Evolutionary conservation across 2,888 invertebrate species (phyloP), one percentile per base, ranked within the genome.

Genomic region (Macropis europaea): DNA sequence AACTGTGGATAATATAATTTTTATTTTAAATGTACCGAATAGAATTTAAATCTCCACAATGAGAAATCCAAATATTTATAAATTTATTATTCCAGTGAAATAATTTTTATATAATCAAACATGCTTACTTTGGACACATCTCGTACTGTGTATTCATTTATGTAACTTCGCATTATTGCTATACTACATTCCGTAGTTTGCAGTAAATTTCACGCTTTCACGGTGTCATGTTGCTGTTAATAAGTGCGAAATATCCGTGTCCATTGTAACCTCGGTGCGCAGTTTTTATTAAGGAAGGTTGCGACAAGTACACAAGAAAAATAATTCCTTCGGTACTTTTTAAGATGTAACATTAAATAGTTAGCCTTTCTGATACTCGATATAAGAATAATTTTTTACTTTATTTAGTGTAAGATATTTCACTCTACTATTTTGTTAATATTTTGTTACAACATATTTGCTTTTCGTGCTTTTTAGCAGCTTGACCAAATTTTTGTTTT

Each of bases 121-220:
- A 7, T 5, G 5, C 1, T 54, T n/a, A 6, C 7, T 6, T 24
- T 15, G 15, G 4, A 22, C 19, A 36, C 22, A 36, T 28, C 17
- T 40, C 30, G 4, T 11, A n/a, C 34, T 36, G 17, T 24, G 9
- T 6, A 15, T 24, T 4, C 24, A 11, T 64, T 66, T 28, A 48
- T 30, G 56, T 22, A 57, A 50, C 67, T 13, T 57, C 6, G 30
- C 11, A 7, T 64, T 34, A 32, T 69, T 69, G 50, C 60, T 17
- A 42, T 48, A 61, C 13, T 13, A 19, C 17, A 61, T 3, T 40
- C 52, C 38, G 60, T 36, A 45, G 34, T 43, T 50, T 15, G 30
- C 13, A 42, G 50, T 28, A 52, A 11, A 60, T 57, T 72, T 72
- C 68, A 72, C 72, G 72, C 72, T 72, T 72, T 72, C 72, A 57